Conservation (phyloP, 1,140 invertebrate genomes). For the Macrobrachium nipponense region DNA sequence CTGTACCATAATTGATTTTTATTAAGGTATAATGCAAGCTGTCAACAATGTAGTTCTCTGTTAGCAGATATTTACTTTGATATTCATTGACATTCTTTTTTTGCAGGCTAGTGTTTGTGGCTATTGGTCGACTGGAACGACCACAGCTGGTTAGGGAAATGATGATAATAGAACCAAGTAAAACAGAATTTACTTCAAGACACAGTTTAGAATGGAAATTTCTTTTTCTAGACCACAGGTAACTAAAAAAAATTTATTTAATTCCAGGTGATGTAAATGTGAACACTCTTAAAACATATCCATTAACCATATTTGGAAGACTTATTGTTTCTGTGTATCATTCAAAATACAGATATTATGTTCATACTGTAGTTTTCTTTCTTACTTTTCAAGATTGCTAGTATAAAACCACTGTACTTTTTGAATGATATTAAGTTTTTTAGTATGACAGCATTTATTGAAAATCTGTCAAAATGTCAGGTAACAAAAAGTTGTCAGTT, state of each 20-base stretch:
- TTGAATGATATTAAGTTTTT: too few species aligned
- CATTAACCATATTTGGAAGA: not conserved
- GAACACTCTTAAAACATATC: too few species aligned
- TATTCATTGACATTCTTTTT: slow-evolving; percentile 40
- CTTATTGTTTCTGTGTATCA: too few species aligned
- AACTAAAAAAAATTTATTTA: slow-evolving; percentile 23
- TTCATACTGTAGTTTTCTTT: too few species aligned
- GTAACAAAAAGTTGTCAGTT: too few species aligned
- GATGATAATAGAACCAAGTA: slow-evolving; percentile 79
- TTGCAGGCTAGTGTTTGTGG: slow-evolving; percentile 82
- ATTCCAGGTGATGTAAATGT: not conserved
- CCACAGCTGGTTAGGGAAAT: slow-evolving; percentile 89
- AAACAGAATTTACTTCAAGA: slow-evolving; percentile 90
- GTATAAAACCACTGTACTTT: too few species aligned
- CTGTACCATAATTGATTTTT: not conserved
- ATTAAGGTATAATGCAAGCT: slow-evolving; percentile 60
- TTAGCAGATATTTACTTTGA: too few species aligned
- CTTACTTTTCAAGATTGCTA: too few species aligned
- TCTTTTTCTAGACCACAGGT: slow-evolving; percentile 89
- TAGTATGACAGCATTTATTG: too few species aligned
- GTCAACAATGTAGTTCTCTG: slow-evolving; percentile 11
- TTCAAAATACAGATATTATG: too few species aligned
- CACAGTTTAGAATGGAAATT: slow-evolving; percentile 98
- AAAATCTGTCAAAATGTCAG: too few species aligned
- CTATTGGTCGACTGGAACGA: slow-evolving; percentile 83